Conservation (phyloP, 2,888 invertebrate genomes). For the Alviniconcha strummeri region DNA sequence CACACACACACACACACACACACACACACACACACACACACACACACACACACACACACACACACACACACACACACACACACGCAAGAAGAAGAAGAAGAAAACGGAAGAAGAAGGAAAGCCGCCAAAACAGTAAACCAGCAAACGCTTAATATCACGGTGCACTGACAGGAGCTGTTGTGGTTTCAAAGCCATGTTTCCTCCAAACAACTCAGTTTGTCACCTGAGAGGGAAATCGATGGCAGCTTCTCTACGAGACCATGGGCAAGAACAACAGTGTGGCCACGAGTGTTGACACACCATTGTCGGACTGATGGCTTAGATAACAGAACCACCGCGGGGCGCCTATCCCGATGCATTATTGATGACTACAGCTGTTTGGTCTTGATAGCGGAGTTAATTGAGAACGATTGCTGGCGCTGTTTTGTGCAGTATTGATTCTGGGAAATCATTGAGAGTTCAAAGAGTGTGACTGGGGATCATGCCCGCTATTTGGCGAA, state of each 20-base stretch:
- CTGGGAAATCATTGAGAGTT: not conserved
- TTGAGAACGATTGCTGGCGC: not conserved
- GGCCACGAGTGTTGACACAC: no score
- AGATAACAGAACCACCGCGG: not conserved
- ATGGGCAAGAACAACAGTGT: no score
- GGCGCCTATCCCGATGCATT: not conserved
- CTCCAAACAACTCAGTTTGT: no score
- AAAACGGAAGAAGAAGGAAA: no score
- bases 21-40: constrained; percentile 11
- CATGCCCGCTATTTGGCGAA: not conserved
- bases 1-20: constrained; percentile 2
- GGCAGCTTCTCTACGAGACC: no score
- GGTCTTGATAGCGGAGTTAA: not conserved
- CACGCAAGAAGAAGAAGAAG: not conserved
- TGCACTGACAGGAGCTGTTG: no score
- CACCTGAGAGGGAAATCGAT: no score
- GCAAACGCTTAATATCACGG: no score
- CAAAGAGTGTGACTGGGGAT: not conserved
- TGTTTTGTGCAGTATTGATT: not conserved
- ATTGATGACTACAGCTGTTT: constrained; percentile 1
- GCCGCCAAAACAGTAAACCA: no score
- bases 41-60: constrained; percentile 11
- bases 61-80: constrained; percentile 11
- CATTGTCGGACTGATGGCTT: not conserved
- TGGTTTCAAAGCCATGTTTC: no score